Evolutionary conservation across 92 coral and sea anemone species (phyloP).

Genomic region (Umimayanthus kanabou): DNA sequence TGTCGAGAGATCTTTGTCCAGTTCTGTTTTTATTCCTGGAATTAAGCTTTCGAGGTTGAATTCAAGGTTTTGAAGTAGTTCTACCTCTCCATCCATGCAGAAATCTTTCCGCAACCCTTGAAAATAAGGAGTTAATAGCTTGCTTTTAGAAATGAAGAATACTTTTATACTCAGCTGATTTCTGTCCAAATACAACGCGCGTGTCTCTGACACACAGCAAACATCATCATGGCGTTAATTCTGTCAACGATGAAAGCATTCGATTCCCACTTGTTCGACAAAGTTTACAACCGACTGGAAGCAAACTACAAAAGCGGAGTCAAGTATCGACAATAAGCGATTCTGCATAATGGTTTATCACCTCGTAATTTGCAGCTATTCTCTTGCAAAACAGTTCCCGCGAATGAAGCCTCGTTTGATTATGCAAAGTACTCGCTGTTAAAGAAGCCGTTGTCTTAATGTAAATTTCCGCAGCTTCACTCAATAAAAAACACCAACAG

Average conservation of each 20-base stretch:
- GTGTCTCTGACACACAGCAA: neutral
- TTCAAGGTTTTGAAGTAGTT: constrained; percentile 38
- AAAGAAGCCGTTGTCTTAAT: constrained; percentile 34
- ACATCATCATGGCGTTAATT: constrained; percentile 2
- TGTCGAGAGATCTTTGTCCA: constrained; percentile 18
- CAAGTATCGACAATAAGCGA: constrained; percentile 38
- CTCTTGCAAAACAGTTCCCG: constrained; percentile 42
- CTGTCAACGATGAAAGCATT: constrained; percentile 19
- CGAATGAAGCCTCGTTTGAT: constrained; percentile 13
- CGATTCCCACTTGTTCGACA: constrained; percentile 27
- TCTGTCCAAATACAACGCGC: constrained; percentile 25
- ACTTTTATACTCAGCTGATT: constrained; percentile 28
- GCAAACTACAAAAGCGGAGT: constrained; percentile 32
- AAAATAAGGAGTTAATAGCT: neutral
- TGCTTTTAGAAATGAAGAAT: neutral
- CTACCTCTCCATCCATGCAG: constrained; percentile 50
- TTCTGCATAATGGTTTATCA: constrained; percentile 41
- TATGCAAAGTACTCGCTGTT: constrained; percentile 43
- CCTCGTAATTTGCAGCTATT: constrained; percentile 45
- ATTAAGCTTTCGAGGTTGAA: constrained; percentile 40
- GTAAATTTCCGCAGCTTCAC: constrained; percentile 15
- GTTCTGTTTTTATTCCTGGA: constrained; percentile 38
- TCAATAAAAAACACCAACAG: neutral
- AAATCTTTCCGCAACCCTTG: constrained; percentile 36
- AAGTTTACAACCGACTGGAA: constrained; percentile 29